Evolutionary conservation across 1,140 invertebrate genomes (phyloP).

Genomic region (Holcopasites calliopsidis): DNA sequence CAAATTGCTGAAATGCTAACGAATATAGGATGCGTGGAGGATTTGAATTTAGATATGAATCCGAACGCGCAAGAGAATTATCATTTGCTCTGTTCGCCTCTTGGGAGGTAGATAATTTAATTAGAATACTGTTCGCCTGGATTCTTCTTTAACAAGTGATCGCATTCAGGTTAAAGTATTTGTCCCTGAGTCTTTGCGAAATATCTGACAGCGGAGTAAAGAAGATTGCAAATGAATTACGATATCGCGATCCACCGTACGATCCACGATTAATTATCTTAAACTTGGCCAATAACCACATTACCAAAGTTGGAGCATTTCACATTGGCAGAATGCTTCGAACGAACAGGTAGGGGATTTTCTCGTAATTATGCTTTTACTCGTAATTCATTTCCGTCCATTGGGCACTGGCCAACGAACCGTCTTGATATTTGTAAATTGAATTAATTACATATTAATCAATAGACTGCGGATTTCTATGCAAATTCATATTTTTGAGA

Average conservation of each 20-base stretch:
- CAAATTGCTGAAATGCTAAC: slow-evolving; percentile 60
- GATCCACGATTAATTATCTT: slow-evolving; percentile 62
- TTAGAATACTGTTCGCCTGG: neutral
- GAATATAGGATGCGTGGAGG: slow-evolving; percentile 47
- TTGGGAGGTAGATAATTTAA: slow-evolving; percentile 29
- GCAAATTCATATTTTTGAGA: no score
- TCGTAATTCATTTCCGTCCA: no score
- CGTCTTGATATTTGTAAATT: no score
- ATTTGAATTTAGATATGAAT: slow-evolving; percentile 68
- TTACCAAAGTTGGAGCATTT: slow-evolving; percentile 56
- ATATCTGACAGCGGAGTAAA: slow-evolving; percentile 59
- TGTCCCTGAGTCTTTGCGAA: slow-evolving; percentile 65
- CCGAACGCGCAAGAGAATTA: slow-evolving; percentile 61
- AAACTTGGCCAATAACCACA: slow-evolving; percentile 68
- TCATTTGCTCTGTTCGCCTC: slow-evolving; percentile 49
- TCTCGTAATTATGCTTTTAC: no score
- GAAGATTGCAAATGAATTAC: slow-evolving; percentile 62
- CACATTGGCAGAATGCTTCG: slow-evolving; percentile 55
- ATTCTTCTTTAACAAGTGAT: neutral
- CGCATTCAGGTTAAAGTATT: slow-evolving; percentile 45
- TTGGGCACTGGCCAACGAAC: no score
- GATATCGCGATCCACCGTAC: slow-evolving; percentile 41
- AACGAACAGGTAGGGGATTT: slow-evolving; percentile 57
- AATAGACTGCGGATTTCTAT: no score
- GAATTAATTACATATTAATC: no score